Conservation (phyloP, 2,797 vertebrate species). For the Acipenser oxyrinchus region DNA sequence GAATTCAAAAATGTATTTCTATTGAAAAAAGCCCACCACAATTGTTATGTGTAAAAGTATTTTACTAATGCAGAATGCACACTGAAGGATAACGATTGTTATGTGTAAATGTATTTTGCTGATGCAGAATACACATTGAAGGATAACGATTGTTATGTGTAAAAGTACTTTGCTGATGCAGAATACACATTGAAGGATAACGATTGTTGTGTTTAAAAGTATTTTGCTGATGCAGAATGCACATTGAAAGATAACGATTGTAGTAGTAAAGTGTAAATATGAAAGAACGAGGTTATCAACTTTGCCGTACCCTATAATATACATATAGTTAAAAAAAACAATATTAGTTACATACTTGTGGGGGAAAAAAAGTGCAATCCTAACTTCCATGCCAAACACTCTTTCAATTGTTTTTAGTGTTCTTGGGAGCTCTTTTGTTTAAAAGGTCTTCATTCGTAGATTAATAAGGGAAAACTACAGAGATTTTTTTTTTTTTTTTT, state of each 20-base stretch:
- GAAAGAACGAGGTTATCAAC: slow-evolving; percentile 20
- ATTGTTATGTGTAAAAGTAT: too few species aligned
- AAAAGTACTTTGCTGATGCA: too few species aligned
- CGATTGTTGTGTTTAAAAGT: too few species aligned
- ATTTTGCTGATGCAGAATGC: too few species aligned
- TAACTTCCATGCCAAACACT: slow-evolving; percentile 41
- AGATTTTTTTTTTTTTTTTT: slow-evolving; percentile 33
- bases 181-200: too few species aligned
- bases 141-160: too few species aligned
- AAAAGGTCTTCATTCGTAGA: slow-evolving; percentile 39
- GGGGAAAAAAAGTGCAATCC: slow-evolving; percentile 54
- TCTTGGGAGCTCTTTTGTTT: slow-evolving; percentile 22
- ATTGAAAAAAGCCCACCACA: too few species aligned
- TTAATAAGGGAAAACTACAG: slow-evolving; percentile 21
- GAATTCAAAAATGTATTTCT: too few species aligned
- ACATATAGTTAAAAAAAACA: slow-evolving; percentile 33
- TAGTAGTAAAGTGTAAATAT: neutral
- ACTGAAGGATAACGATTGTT: slow-evolving; percentile 12
- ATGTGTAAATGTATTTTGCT: too few species aligned
- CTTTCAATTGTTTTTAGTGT: slow-evolving; percentile 31
- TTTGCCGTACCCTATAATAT: slow-evolving; percentile 29
- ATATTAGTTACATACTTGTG: slow-evolving; percentile 29
- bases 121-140: too few species aligned
- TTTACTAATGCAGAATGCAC: too few species aligned
- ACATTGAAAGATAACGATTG: slow-evolving; percentile 11